phyloP scores from a whole-genome alignment of 2,888 invertebrate genomes.

The Melinopterus prodromus region DNA sequence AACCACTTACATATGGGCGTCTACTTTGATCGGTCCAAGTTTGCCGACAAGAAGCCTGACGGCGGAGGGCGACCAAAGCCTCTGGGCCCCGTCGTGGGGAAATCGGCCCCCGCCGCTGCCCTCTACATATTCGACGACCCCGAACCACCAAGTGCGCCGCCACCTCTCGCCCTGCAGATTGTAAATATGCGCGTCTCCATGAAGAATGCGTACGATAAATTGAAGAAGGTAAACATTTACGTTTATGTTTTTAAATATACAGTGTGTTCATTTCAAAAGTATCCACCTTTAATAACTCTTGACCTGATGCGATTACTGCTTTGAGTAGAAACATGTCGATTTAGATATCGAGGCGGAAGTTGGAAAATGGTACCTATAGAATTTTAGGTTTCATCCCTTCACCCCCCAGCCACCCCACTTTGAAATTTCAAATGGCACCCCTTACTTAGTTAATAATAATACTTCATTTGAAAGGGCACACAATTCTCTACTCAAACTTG shows the following conservation, averaged over 20 bases:
- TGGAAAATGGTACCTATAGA: no score
- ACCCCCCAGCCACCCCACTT: no score
- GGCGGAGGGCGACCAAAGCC: neutral
- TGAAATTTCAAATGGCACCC: no score
- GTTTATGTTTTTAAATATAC: neutral
- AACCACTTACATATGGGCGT: constrained; percentile 41
- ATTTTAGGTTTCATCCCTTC: no score
- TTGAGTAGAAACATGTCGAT: no score
- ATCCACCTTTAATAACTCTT: no score
- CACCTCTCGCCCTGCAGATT: constrained; percentile 63
- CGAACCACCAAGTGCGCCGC: constrained; percentile 69
- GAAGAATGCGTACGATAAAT: constrained; percentile 42
- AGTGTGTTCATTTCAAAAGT: neutral
- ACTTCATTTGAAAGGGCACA: no score
- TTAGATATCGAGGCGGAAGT: no score
- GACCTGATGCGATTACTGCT: no score
- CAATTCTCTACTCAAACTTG: no score
- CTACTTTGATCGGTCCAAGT: constrained; percentile 46
- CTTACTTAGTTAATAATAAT: no score
- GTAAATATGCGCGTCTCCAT: constrained; percentile 46
- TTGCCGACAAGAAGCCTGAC: neutral
- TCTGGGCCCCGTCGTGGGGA: neutral
- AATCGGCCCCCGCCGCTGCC: constrained; percentile 4
- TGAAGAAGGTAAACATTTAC: constrained; percentile 45
- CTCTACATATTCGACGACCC: constrained; percentile 56